These are phyloP conservation scores for Griposia aprilina DNA, from an alignment of 2,888 invertebrate genomes.

Conservation along the genomic window DNA sequence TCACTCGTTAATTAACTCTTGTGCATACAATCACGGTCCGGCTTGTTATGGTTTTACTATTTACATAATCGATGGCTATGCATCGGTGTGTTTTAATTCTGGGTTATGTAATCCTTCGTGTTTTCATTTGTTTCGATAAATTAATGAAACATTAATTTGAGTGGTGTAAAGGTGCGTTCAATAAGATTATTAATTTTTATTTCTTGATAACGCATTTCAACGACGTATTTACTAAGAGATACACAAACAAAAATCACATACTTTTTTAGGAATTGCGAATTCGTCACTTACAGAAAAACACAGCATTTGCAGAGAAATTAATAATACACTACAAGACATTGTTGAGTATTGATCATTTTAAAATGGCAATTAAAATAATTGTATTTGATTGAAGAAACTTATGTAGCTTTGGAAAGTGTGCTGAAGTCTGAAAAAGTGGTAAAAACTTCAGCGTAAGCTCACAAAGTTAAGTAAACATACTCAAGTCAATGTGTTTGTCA, in stretches of 20 bases:
- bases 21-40: constrained; percentile 66
- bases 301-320: no score
- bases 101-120: constrained; percentile 28
- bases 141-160: constrained; percentile 37
- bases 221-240: no score
- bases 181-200: not conserved
- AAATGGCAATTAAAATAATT: constrained; percentile 1
- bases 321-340: no score
- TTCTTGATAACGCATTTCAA: no score
- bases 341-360: not conserved
- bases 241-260: no score
- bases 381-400: not conserved
- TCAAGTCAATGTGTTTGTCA: not conserved
- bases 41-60: constrained; percentile 65
- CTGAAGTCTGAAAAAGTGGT: not conserved
- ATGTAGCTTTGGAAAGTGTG: not conserved
- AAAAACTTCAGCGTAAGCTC: not conserved
- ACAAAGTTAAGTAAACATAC: not conserved
- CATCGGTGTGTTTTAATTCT: constrained; percentile 25
- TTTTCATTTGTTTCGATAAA: constrained; percentile 39
- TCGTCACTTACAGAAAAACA: no score
- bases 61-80: constrained; percentile 58
- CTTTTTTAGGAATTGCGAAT: no score
- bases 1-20: constrained; percentile 70
- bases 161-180: not conserved